A percentile compares a stretch with the other conserved stretches of the same genome.
phyloP scores from a whole-genome alignment of 2,888 invertebrate genomes.

The Dexiosoma caninum region DNA sequence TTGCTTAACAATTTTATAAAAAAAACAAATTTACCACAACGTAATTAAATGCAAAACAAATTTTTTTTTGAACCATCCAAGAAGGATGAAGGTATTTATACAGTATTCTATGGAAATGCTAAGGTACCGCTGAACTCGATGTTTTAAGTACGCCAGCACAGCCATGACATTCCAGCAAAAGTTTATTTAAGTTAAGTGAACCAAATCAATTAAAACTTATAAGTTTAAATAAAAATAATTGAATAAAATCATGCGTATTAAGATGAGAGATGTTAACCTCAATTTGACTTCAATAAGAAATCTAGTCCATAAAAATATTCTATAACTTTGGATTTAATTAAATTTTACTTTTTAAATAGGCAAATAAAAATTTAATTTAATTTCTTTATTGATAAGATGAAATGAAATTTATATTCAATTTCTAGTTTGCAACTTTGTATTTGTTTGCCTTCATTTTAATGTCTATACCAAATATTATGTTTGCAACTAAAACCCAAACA shows the following conservation, averaged over 20 bases:
- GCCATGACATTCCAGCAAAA: not conserved
- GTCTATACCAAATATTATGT: conserved; percentile 9
- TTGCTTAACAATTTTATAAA: not conserved
- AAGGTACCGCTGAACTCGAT: not conserved
- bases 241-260: not conserved
- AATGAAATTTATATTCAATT: not conserved
- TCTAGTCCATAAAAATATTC: not conserved
- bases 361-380: not conserved
- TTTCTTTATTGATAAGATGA: not conserved
- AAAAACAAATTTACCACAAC: not conserved
- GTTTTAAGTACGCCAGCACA: not conserved
- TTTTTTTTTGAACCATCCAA: not conserved
- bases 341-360: not conserved
- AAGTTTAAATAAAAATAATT: not conserved
- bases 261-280: not conserved
- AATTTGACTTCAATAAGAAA: not conserved
- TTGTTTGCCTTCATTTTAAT: not conserved
- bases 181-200: not conserved
- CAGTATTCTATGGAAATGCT: not conserved
- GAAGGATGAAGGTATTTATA: not conserved
- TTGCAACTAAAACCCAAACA: not conserved
- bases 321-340: not conserved
- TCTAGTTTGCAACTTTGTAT: not conserved
- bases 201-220: conserved; percentile 10
- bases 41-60: not conserved